phyloP scores from a whole-genome alignment of 2,797 vertebrate genomes.

The Brachymystax lenok region DNA sequence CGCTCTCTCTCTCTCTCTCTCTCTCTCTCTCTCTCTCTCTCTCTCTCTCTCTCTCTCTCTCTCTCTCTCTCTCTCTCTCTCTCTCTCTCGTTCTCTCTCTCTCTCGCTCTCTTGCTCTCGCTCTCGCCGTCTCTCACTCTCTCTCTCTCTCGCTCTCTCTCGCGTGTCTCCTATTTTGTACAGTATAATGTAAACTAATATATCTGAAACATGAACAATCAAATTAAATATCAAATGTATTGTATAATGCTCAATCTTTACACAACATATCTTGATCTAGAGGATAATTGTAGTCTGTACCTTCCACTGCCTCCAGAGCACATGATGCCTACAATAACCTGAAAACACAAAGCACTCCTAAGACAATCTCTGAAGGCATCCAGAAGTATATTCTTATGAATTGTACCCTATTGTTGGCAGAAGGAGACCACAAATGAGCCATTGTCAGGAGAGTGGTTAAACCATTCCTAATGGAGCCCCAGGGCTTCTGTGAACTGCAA shows the following conservation, averaged over 20 bases:
- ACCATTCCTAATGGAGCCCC: constrained; percentile 36
- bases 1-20: constrained; percentile 12
- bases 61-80: constrained; percentile 13
- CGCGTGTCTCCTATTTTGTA: constrained; percentile 31
- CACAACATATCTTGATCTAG: not conserved
- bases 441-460: constrained; percentile 45
- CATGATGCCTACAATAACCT: constrained; percentile 38
- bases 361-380: constrained; percentile 28
- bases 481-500: constrained; percentile 35
- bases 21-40: constrained; percentile 20
- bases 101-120: constrained; percentile 2
- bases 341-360: constrained; percentile 33
- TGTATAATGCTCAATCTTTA: not conserved
- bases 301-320: constrained; percentile 42
- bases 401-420: constrained; percentile 39
- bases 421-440: constrained; percentile 43
- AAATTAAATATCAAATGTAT: not conserved
- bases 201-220: not conserved
- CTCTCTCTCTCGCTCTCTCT: constrained; percentile 1
- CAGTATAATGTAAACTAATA: not conserved
- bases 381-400: constrained; percentile 39
- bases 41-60: constrained; percentile 20
- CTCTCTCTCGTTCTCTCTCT: constrained; percentile 13
- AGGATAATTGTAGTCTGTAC: not conserved
- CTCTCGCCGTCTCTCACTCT: constrained; percentile 21